Evolutionary conservation across 2,888 invertebrate genomes (phyloP).

Genomic region (Hylaea fasciaria): DNA sequence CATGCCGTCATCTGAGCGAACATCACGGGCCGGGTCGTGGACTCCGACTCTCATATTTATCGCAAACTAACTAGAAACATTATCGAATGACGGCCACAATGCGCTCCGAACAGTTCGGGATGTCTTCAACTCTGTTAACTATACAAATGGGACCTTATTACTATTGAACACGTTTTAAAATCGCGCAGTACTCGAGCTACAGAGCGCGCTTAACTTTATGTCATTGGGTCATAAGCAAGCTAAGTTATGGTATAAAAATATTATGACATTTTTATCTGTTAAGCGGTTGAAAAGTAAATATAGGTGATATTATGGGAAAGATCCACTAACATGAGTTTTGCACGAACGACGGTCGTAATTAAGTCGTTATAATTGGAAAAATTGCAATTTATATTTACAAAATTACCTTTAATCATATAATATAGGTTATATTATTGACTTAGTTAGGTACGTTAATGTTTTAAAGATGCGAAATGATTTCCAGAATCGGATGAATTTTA

Average conservation of each 20-base stretch:
- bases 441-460: too few species aligned
- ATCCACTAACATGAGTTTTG: slow-evolving; percentile 56
- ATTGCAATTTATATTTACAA: slow-evolving; percentile 58
- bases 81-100: slow-evolving; percentile 73
- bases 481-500: slow-evolving; percentile 16
- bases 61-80: slow-evolving; percentile 82
- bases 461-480: slow-evolving; percentile 28
- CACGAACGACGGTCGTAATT: slow-evolving; percentile 53
- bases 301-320: slow-evolving; percentile 57
- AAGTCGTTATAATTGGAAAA: slow-evolving; percentile 49
- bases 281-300: slow-evolving; percentile 79
- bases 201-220: slow-evolving; percentile 77
- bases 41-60: slow-evolving; percentile 79
- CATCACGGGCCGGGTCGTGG: slow-evolving; percentile 64
- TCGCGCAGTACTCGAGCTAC: slow-evolving; percentile 56
- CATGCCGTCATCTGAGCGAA: slow-evolving; percentile 76
- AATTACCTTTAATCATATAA: too few species aligned
- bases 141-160: slow-evolving; percentile 68
- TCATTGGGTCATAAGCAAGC: slow-evolving; percentile 78
- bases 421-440: slow-evolving; percentile 58
- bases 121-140: slow-evolving; percentile 56
- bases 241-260: slow-evolving; percentile 82
- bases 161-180: slow-evolving; percentile 58
- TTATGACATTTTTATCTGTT: slow-evolving; percentile 83
- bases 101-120: slow-evolving; percentile 67